A percentile compares a stretch with the other conserved stretches of the same genome.
Conservation (phyloP, 1,140 invertebrate species). For the Lordiphosa mommai region DNA sequence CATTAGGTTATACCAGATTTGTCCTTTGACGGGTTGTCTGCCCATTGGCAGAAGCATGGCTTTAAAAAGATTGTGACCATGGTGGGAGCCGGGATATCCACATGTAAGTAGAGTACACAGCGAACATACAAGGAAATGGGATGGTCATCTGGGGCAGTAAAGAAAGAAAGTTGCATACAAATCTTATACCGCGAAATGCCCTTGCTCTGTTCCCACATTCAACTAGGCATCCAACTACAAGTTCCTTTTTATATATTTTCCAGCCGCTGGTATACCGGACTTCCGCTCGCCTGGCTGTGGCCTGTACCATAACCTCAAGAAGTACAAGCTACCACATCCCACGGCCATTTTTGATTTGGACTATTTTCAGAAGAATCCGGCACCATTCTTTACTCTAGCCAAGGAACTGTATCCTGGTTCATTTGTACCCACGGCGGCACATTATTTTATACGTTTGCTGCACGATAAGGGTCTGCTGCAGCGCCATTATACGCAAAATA, state of each 20-base stretch:
- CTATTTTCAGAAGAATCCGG: slow-evolving; percentile 89
- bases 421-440: slow-evolving; percentile 90
- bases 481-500: slow-evolving; percentile 95
- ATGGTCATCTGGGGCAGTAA: too few relatives aligned
- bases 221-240: too few relatives aligned
- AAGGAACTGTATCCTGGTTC: slow-evolving; percentile 91
- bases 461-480: slow-evolving; percentile 89
- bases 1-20: slow-evolving; percentile 81
- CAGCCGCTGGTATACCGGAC: slow-evolving; percentile 96
- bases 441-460: slow-evolving; percentile 91
- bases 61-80: slow-evolving; percentile 94
- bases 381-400: slow-evolving; percentile 92
- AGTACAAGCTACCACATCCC: slow-evolving; percentile 96
- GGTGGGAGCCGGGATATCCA: slow-evolving; percentile 97
- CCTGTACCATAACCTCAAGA: slow-evolving; percentile 94
- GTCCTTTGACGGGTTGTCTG: slow-evolving; percentile 85
- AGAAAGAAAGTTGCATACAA: too few relatives aligned
- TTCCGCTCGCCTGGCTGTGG: slow-evolving; percentile 95
- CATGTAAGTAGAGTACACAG: slow-evolving; percentile 84
- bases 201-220: too few relatives aligned
- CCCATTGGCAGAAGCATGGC: slow-evolving; percentile 86
- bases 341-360: slow-evolving; percentile 96
- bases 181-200: too few relatives aligned
- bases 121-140: too few relatives aligned
- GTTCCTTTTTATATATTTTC: slow-evolving; percentile 66